Percentiles rank a stretch among this genome's conserved stretches.
These are phyloP conservation scores for Oeneis ivallda DNA, from an alignment of 2,888 invertebrate species.

Conservation along the genomic window DNA sequence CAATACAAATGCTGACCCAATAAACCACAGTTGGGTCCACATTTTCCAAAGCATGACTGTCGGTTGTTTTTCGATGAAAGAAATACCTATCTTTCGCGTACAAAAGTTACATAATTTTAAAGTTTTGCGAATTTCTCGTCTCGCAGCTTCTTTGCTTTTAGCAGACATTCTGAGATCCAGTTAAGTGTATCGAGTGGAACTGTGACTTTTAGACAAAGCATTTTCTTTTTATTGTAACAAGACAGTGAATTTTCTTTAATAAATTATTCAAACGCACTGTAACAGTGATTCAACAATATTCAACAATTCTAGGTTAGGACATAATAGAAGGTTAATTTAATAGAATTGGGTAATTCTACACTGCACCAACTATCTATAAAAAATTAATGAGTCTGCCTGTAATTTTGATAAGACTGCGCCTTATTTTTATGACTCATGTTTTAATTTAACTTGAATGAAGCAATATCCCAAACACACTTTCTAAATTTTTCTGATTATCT, in stretches of 20 bases:
- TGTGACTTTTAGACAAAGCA: neutral
- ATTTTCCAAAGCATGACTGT: constrained; percentile 43
- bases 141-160: constrained; percentile 21
- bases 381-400: neutral
- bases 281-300: constrained; percentile 20
- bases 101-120: constrained; percentile 56
- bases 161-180: constrained; percentile 22
- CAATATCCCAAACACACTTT: no score
- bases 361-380: neutral
- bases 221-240: constrained; percentile 1
- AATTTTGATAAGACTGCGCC: no score
- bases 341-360: constrained; percentile 15
- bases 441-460: no score
- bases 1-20: constrained; percentile 48
- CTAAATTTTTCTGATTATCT: no score
- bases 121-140: constrained; percentile 54
- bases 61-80: constrained; percentile 53
- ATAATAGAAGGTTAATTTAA: neutral
- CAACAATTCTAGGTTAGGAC: constrained; percentile 5
- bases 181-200: constrained; percentile 1
- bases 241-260: constrained; percentile 8
- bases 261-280: constrained; percentile 9
- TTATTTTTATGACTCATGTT: no score
- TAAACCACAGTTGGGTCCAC: constrained; percentile 41
- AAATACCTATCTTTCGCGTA: constrained; percentile 54